Evolutionary conservation across 2,797 vertebrate genomes (phyloP), one percentile per base, ranked within the genome.

Genomic region (Sus cebifrons): DNA sequence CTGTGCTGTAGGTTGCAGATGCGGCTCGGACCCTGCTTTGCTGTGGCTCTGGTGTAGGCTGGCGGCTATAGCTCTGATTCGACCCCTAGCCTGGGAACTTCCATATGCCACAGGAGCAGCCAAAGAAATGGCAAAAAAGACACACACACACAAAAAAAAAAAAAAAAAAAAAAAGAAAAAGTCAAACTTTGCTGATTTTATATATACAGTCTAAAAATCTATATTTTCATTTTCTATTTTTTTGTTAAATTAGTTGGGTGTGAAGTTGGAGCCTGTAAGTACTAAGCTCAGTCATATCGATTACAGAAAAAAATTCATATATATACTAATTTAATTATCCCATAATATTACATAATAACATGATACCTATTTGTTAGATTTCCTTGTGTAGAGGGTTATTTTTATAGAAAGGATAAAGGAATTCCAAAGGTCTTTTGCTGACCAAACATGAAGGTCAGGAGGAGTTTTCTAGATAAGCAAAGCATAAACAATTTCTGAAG

Each of bases 401-500:
- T 94, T 58, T 15, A 74, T 60, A 95, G 67, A 78, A 93, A 88
- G 2, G 5, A 67, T 73, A 64, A 79, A 92, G 87, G 49, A n/a
- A 20, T 71, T 65, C 18, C n/a, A 56, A 93, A 62, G 21, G 44
- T 56, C 11, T 73, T 56, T 67, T 60, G 17, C 16, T 88, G 62
- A 89, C 4, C 52, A 75, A 75, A 67, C 6, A 56, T 52, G n/a
- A 96, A 87, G 11, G 6, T 62, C 64, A 65, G 21, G 6, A 16
- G 6, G 54, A 36, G 3, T 73, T 92, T 91, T 68, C 32, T 91
- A 52, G 17, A 29, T 7, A 86, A 95, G 83, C 17, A 89, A 92
- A 86, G 16, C 86, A 82, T 83, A 94, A 92, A 70, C 10, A 60
- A 49, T n/a, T 27, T 93, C 8, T 88, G 52, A 95, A 88, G 40